Evolutionary conservation across 37 sponge, comb jelly and placozoan species (phyloP), one percentile per base, ranked within the genome.

Genomic region (Spongilla lacustris): DNA sequence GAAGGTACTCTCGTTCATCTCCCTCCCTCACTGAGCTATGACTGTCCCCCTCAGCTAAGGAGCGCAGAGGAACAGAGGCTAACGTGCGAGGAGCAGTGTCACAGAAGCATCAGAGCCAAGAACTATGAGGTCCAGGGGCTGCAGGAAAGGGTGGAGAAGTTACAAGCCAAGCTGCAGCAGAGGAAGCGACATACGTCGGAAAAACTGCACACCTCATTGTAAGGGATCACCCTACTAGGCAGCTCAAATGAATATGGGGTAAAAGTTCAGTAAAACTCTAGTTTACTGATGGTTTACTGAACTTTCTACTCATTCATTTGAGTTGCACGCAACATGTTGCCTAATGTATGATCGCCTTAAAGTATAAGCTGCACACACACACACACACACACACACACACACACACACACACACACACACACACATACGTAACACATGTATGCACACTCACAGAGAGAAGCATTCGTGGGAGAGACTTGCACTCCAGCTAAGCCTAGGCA

Each of bases 191-290:
- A 30, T n/a, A 48, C 81, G 21, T 31, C 3, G 26, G 81, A 80
- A 14, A 74, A 81, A 77, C 66, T 81, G 11, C 6, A 34, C 36
- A 72, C 86, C n/a, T 76, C 77, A 48, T 50, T 29, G 87, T 91
- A 76, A 73, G 83, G 71, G 19, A 14, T 24, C 41, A 50, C 75
- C 50, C 41, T n/a, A n/a, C n/a, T n/a, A n/a, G n/a, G n/a, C n/a
- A n/a, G n/a, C n/a, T n/a, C n/a, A n/a, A n/a, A n/a, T n/a, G n/a
- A n/a, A n/a, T n/a, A n/a, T n/a, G n/a, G n/a, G n/a, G n/a, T n/a
- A n/a, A n/a, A n/a, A n/a, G n/a, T n/a, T n/a, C n/a, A n/a, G n/a
- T n/a, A n/a, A n/a, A n/a, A n/a, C n/a, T n/a, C n/a, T n/a, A n/a
- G n/a, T n/a, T n/a, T n/a, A n/a, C n/a, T n/a, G n/a, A n/a, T n/a